phyloP scores from a whole-genome alignment of 2,113 vertebrate species.

The Engraulis encrasicolus region DNA sequence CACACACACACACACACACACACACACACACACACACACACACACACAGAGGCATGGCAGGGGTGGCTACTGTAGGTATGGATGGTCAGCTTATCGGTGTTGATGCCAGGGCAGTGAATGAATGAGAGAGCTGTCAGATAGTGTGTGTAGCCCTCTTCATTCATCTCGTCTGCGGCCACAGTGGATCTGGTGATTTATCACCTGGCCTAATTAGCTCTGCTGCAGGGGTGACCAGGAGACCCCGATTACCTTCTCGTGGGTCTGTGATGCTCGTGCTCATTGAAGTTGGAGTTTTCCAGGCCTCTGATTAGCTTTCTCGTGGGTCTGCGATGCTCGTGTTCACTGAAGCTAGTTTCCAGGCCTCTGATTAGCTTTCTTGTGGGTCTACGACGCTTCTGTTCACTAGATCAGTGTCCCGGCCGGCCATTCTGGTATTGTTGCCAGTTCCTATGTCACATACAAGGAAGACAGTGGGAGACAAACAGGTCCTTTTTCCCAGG shows the following conservation, averaged over 20 bases:
- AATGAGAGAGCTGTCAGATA: constrained; percentile 24
- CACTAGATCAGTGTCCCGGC: too few species aligned
- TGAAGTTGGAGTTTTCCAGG: too few species aligned
- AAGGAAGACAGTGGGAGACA: too few species aligned
- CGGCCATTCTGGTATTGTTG: too few species aligned
- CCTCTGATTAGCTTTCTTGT: background rate
- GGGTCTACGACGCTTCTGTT: background rate
- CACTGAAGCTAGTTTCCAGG: too few species aligned
- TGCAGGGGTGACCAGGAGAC: background rate
- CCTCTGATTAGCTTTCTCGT: background rate
- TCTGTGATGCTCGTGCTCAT: background rate
- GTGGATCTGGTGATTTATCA: background rate
- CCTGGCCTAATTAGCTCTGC: constrained; percentile 13
- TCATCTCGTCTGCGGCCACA: constrained; percentile 8
- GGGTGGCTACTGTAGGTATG: background rate
- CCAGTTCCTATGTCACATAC: too few species aligned
- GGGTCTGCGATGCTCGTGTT: background rate
- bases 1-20: too few species aligned
- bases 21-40: too few species aligned
- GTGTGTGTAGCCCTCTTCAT: background rate
- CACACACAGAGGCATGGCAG: too few species aligned
- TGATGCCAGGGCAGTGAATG: background rate
- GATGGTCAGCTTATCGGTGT: background rate
- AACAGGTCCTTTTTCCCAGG: too few species aligned
- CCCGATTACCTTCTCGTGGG: background rate